Base-by-base conservation (phyloP, 2,113 vertebrate genomes). In the Furnarius figulus region DNA sequence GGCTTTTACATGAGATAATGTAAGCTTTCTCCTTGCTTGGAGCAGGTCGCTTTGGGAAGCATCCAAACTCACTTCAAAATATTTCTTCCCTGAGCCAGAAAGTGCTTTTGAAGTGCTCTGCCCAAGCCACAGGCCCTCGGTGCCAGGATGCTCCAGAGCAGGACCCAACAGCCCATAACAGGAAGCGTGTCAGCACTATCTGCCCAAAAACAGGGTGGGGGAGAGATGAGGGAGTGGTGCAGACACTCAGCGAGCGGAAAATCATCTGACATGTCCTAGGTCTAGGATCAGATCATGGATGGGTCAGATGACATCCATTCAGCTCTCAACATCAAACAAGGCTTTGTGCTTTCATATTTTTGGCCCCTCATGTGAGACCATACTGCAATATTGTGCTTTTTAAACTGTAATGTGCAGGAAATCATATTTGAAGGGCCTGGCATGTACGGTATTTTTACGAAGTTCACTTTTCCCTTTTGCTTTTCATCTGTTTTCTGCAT, bases 401-500 rank as follows among this genome's bases (percentile, higher is more conserved):
- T 30, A 90, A 94, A 96, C 95, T 7, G 40, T 83, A 92, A 91
- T 95, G 79, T 47, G 80, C 97, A 97, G 97, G 97, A 98, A 98
- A 97, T 98, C 46, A 5, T 76, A 87, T 91, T 80, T 91, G 97
- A 98, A 97, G 87, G 93, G 95, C 89, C 97, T 98, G 97, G 98
- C 96, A 85, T 83, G 85, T 91, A 95, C 19, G 74, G 96, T 97
- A 98, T 98, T 98, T 98, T 98, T 93, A 97, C 24, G 40, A 95
- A 86, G 83, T 96, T 97, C 93, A 94, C 85, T 96, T 97, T 96
- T 87, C 87, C 94, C 88, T 82, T 95, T 96, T 95, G 83, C 95
- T 98, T 98, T 97, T 97, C 95, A 97, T 98, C 97, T 97, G 94
- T 97, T 98, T 97, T 97, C 95, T 96, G 91, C 87, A 50, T 55